Base-by-base conservation (phyloP, 2,888 invertebrate genomes). In the Romanomermis culicivorax region DNA sequence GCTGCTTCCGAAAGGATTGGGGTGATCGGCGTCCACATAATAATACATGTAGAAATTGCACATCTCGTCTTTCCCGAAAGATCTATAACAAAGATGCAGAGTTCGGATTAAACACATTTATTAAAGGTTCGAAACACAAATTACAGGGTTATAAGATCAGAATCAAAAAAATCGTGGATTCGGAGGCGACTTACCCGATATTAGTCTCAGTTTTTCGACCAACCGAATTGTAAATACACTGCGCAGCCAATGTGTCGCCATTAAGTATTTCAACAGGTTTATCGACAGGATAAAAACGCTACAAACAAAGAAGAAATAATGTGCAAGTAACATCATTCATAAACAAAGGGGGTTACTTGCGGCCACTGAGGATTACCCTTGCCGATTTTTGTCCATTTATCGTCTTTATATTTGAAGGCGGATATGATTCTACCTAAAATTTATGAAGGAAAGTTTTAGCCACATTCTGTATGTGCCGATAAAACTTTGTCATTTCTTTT, bases 281-380 rank as follows among this genome's bases (percentile, higher is more conserved):
- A 1, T 68, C 60, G 60, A 73, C 70, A 29, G 75, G 74, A 64
- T 77, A 77, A 66, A 77, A 78, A 17, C 77, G 72, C 71, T 72
- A 61, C 55, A 67, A 63, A 29, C n/a, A n/a, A n/a, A n/a, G n/a
- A n/a, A n/a, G 59, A n/a, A 56, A 50, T 55, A 17, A 36, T 11
- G 36, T 11, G 36, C 17, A 36, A 36, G 11, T 36, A 17, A n/a
- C n/a, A n/a, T n/a, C n/a, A n/a, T n/a, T n/a, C n/a, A n/a, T n/a
- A n/a, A n/a, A n/a, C n/a, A n/a, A n/a, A n/a, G n/a, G n/a, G n/a
- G n/a, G n/a, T n/a, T 60, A 71, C 72, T 68, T 77, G 77, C 1
- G 78, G 77, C 77, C 77, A 77, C 60, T 76, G 76, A 1, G 78
- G 77, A 64, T 77, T 77, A 47, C 76, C 75, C 62, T 75, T 76